Percentiles rank a stretch among this genome's conserved stretches.
Conservation (phyloP, 2,888 invertebrate genomes). For the Dicranocentrus wangi region DNA sequence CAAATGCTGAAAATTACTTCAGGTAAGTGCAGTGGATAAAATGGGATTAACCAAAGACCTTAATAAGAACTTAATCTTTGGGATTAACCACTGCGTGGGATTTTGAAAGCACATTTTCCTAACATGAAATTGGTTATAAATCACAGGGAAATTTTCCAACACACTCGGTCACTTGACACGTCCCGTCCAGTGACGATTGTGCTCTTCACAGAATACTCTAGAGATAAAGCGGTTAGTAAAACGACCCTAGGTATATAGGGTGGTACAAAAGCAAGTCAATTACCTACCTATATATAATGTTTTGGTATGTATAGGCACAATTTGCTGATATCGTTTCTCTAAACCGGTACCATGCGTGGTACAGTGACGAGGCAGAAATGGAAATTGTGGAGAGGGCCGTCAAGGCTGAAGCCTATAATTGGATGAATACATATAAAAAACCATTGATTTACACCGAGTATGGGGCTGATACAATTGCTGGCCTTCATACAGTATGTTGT, state of each 20-base stretch:
- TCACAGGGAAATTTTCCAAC: slow-evolving; percentile 60
- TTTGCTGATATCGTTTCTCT: slow-evolving; percentile 92
- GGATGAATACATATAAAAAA: slow-evolving; percentile 87
- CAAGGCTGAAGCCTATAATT: slow-evolving; percentile 84
- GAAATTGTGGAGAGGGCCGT: slow-evolving; percentile 84
- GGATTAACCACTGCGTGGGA: no score
- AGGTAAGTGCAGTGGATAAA: no score
- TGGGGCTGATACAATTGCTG: slow-evolving; percentile 94
- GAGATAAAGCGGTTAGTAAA: slow-evolving; percentile 65
- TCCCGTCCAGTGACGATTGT: slow-evolving; percentile 62
- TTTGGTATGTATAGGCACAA: slow-evolving; percentile 83
- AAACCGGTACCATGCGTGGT: slow-evolving; percentile 98
- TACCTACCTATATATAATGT: no score
- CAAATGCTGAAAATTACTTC: slow-evolving; percentile 86
- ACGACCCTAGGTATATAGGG: no score
- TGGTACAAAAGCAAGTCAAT: no score
- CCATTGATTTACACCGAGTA: slow-evolving; percentile 96
- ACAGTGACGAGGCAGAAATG: slow-evolving; percentile 86
- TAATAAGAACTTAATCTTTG: no score
- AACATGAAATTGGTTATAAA: no score
- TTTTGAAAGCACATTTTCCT: no score
- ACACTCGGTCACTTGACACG: slow-evolving; percentile 57
- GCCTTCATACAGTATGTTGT: slow-evolving; percentile 86
- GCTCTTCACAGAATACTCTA: slow-evolving; percentile 56
- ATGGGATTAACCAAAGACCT: no score